Evolutionary conservation across 92 coral and sea anemone genomes (phyloP), one percentile per base, ranked within the genome.

Genomic region (Chrysogorgia sp.): DNA sequence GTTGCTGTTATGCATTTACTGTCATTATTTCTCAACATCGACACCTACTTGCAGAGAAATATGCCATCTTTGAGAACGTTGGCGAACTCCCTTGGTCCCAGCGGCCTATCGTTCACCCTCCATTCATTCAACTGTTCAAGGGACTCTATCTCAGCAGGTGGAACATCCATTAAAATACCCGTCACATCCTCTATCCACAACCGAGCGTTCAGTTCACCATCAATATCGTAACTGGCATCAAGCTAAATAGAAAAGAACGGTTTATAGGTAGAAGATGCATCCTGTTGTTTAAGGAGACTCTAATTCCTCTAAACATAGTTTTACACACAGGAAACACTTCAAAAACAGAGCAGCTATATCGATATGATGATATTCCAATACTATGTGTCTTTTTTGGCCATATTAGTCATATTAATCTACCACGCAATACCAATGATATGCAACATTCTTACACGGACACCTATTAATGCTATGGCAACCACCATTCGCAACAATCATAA

Each of bases 1-100:
- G 43, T 37, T 5, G 43, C 43, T 37, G 43, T 17, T 20, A 20
- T 20, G 0, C 1, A 1, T 10, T 20, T 0, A 22, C 28, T 53
- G 28, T 19, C 24, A 56, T 10, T 56, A 20, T 23, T 17, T 12
- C 20, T 56, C 8, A 20, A 12, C 30, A 4, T 9, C n/a, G 14
- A 26, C 32, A 50, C 92, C 9, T 90, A 90, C 96, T 85, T 85
- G 96, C 92, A 88, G 9, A 90, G 84, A 25, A 90, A 77, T 23
- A 86, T 86, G 3, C 96, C 96, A 52, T 74, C 86, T 58, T 77
- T 88, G 74, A 90, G 76, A 10, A 81, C 92, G 43, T 84, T 82
- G 23, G 90, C 86, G 71, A 88, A 82, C 64, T 72, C 48, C 12
- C 65, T 72, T 5, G 79, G 48, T 31, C 79, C 79, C 65, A 72